These are phyloP conservation scores for Pollachius pollachius DNA, from an alignment of 2,113 vertebrate species.

Conservation along the genomic window DNA sequence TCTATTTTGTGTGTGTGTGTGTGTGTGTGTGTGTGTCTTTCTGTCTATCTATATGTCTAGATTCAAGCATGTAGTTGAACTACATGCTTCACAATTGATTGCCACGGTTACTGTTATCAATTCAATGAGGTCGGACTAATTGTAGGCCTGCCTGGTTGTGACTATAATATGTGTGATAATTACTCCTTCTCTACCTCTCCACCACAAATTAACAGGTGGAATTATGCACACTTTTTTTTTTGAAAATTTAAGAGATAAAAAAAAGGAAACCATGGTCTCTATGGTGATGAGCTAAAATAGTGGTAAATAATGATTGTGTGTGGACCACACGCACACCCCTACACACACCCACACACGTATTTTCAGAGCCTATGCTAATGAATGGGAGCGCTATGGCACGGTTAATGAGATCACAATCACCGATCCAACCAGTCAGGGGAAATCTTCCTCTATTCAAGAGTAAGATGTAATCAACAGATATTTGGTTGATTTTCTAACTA, in stretches of 20 bases:
- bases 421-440: neutral
- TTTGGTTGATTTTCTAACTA: neutral
- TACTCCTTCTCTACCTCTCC: slow-evolving; percentile 7
- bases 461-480: slow-evolving; percentile 3
- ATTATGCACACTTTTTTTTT: slow-evolving; percentile 6
- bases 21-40: too few species aligned
- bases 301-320: slow-evolving; percentile 8
- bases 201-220: slow-evolving; percentile 2
- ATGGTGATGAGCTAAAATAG: slow-evolving; percentile 42
- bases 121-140: slow-evolving; percentile 11
- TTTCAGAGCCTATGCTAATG: neutral
- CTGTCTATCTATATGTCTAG: too few species aligned
- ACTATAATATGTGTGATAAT: slow-evolving; percentile 36
- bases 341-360: neutral
- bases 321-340: neutral
- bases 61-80: too few species aligned
- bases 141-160: slow-evolving; percentile 33
- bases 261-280: slow-evolving; percentile 43
- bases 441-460: neutral
- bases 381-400: slow-evolving; percentile 1
- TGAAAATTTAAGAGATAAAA: slow-evolving; percentile 10
- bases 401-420: slow-evolving; percentile 12
- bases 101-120: slow-evolving; percentile 34
- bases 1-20: too few species aligned
- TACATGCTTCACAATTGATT: too few species aligned